Percentiles rank a stretch among this genome's conserved stretches.
Conservation (phyloP, 2,797 vertebrate genomes). For the Falco naumanni region DNA sequence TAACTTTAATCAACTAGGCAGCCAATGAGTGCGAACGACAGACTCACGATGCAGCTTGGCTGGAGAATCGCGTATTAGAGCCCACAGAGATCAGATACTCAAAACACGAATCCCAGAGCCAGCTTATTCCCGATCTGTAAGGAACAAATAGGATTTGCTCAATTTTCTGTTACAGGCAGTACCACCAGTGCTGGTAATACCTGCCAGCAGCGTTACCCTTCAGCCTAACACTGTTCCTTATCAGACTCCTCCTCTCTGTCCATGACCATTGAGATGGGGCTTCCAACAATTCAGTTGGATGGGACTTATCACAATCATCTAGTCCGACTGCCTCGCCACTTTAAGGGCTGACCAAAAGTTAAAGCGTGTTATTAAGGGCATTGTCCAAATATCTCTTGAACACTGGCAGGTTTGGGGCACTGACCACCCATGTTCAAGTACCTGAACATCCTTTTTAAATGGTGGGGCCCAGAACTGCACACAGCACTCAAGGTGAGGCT, state of each 20-base stretch:
- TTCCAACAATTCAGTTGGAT: background rate
- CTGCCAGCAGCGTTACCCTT: background rate
- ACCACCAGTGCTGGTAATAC: background rate
- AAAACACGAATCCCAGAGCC: background rate
- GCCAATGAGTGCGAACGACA: background rate
- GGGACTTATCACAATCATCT: background rate
- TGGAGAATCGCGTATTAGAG: background rate
- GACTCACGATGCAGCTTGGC: fast-evolving
- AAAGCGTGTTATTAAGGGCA: background rate
- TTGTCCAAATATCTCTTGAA: background rate
- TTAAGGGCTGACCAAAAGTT: background rate
- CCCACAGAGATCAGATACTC: background rate
- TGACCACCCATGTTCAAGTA: no score
- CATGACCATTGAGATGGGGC: fast-evolving
- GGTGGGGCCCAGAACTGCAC: background rate
- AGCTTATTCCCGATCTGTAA: background rate
- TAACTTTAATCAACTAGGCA: background rate
- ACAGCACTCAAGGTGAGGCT: background rate
- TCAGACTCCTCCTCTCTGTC: background rate
- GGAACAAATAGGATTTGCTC: background rate
- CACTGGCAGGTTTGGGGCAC: background rate
- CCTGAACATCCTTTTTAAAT: background rate
- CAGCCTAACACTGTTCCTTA: background rate
- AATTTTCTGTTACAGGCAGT: background rate
- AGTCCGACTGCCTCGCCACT: background rate